phyloP scores from a whole-genome alignment of 2,113 vertebrate species.

The Aspiorhynchus laticeps region DNA sequence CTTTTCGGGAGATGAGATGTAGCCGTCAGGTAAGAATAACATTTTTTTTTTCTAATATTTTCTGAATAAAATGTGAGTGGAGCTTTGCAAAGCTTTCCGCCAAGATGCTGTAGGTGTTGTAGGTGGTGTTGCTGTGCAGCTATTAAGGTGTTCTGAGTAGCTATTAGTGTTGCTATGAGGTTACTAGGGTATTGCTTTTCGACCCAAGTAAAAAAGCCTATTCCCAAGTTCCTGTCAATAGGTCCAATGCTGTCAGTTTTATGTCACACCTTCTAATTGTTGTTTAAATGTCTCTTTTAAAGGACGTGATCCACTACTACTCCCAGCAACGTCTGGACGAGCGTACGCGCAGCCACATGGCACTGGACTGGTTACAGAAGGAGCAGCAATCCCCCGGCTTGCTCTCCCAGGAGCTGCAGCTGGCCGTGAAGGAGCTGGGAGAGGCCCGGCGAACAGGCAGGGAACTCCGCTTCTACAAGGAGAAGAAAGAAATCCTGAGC shows the following conservation, averaged over 20 bases:
- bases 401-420: slow-evolving; percentile 78
- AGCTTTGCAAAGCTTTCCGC: not conserved
- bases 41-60: not conserved
- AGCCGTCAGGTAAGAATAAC: slow-evolving; percentile 54
- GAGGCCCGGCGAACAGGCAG: slow-evolving; percentile 76
- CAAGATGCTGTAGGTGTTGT: not conserved
- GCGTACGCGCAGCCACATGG: slow-evolving; percentile 81
- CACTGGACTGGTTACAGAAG: slow-evolving; percentile 81
- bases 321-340: slow-evolving; percentile 80
- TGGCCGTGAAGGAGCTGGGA: slow-evolving; percentile 75
- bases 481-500: slow-evolving; percentile 81
- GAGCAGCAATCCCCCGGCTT: slow-evolving; percentile 74
- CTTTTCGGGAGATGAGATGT: slow-evolving; percentile 57
- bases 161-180: not conserved
- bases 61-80: not conserved
- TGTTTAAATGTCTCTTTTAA: slow-evolving; percentile 21
- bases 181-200: not conserved
- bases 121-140: not conserved
- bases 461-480: slow-evolving; percentile 82
- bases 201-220: not conserved
- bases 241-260: not conserved
- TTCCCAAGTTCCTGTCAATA: not conserved
- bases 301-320: slow-evolving; percentile 84
- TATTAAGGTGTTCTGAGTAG: not conserved
- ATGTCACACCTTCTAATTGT: not conserved